Base-by-base conservation (phyloP, 1,140 invertebrate species). In the Penaeus japonicus region DNA sequence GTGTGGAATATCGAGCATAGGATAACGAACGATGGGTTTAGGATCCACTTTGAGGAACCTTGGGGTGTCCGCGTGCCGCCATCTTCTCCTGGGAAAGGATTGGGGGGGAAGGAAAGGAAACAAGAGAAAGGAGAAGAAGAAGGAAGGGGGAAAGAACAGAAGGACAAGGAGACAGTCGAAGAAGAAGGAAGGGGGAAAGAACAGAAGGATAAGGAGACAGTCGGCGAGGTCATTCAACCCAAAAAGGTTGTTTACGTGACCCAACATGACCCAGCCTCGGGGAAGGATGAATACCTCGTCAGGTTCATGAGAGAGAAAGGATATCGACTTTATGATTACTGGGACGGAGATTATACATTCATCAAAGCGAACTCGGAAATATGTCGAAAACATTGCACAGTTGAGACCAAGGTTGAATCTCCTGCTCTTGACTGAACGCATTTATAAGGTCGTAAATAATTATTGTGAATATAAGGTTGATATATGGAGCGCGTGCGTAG, bases 331-430 rank as follows among this genome's bases (percentile, higher is more conserved):
- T 78, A 88, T 22, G 80, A 88, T 32, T 88, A 88, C 86, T 88
- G 86, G 86, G 86, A 88, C 22, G 86, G 86, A 3, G 86, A 88
- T 70, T 88, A 88, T 62, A 88, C 86, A 10, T 88, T 83, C 86
- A 83, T 88, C 55, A 83, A 88, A 80, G 70, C 15, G 4, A 57
- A 83, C 30, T 82, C 79, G 7, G 55, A 17, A 35, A 12, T 88
- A 10, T 88, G 86, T 32, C n/a, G 59, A 20, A 80, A 5, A n/a
- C 85, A 87, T n/a, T 87, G 85, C 24, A 73, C 15, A n/a, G 70
- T 27, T 12, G 35, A 73, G 20, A 1, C 10, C 32, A 15, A 27
- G 32, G 35, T 32, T 30, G n/a, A 24, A 12, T 32, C 27, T 12
- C 30, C 35, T 73, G 20, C 15, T 47, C 10, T 47, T 12, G 1